A percentile compares a stretch with the other conserved stretches of the same genome.
phyloP scores from a whole-genome alignment of 1,140 invertebrate species.

The Drosophila kikkawai region DNA sequence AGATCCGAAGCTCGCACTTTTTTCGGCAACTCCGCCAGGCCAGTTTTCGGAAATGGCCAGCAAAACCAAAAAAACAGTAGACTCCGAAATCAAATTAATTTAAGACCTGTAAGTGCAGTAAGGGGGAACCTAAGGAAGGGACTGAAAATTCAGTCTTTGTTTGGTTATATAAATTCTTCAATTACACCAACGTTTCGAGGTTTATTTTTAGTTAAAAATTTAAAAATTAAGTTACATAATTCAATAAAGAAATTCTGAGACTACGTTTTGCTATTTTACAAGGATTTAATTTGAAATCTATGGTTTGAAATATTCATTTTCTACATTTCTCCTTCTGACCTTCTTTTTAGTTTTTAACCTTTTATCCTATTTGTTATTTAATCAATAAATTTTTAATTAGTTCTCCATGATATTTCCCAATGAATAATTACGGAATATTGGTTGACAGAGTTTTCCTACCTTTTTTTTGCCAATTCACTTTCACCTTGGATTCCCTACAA shows the following conservation, averaged over 20 bases:
- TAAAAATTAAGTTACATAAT: too few species aligned
- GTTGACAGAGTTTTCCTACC: not conserved
- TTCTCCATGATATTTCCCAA: not conserved
- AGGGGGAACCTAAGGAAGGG: not conserved
- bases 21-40: constrained; percentile 49
- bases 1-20: constrained; percentile 41
- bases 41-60: constrained; percentile 54
- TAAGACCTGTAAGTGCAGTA: constrained; percentile 19
- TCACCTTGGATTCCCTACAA: constrained; percentile 10
- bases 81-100: constrained; percentile 35
- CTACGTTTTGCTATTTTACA: not conserved
- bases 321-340: not conserved
- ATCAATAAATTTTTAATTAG: not conserved
- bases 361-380: not conserved
- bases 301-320: not conserved
- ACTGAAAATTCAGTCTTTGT: not conserved
- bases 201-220: not conserved
- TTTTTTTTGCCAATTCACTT: constrained; percentile 12
- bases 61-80: not conserved
- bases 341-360: not conserved
- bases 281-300: too few species aligned
- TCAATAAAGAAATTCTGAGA: not conserved
- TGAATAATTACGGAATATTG: not conserved
- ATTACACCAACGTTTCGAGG: not conserved
- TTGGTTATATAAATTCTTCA: not conserved